phyloP scores from a whole-genome alignment of 2,797 vertebrate species.

The Lithobates sylvaticus region DNA sequence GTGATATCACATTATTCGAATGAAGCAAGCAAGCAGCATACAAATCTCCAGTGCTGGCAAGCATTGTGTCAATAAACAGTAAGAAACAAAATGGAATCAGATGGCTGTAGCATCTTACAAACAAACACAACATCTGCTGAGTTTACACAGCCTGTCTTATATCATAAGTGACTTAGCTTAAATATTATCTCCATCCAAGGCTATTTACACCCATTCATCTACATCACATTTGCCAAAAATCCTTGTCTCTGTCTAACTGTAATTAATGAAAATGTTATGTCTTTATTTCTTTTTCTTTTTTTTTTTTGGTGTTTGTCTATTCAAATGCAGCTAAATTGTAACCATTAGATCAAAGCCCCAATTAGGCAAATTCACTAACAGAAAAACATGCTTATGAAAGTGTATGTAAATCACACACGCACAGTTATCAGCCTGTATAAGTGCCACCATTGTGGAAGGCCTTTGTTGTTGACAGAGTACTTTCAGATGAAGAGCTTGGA shows the following conservation, averaged over 20 bases:
- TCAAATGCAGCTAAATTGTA: constrained; percentile 3
- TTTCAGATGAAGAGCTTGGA: constrained; percentile 24
- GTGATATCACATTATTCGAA: constrained; percentile 1
- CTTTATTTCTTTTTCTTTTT: constrained; percentile 11
- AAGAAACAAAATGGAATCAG: constrained; percentile 46
- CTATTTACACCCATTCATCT: constrained; percentile 28
- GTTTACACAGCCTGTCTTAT: constrained; percentile 24
- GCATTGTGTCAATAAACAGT: constrained; percentile 44
- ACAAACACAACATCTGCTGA: constrained; percentile 46
- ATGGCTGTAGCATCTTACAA: constrained; percentile 32
- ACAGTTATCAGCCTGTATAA: constrained; percentile 16
- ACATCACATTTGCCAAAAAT: constrained; percentile 36
- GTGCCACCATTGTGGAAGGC: constrained; percentile 9
- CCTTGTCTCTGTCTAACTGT: constrained; percentile 5
- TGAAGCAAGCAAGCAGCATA: background rate
- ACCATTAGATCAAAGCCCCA: constrained; percentile 37
- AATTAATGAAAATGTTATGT: constrained; percentile 24
- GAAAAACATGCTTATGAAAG: constrained; percentile 11
- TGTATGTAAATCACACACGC: constrained; percentile 25
- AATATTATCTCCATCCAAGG: constrained; percentile 27
- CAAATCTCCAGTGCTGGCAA: constrained; percentile 5
- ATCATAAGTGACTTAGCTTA: constrained; percentile 17
- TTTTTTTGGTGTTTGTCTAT: constrained; percentile 15
- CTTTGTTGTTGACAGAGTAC: constrained; percentile 7
- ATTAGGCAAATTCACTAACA: constrained; percentile 27